These are phyloP conservation scores for Clupea harengus DNA, from an alignment of 2,113 vertebrate species.

Conservation along the genomic window DNA sequence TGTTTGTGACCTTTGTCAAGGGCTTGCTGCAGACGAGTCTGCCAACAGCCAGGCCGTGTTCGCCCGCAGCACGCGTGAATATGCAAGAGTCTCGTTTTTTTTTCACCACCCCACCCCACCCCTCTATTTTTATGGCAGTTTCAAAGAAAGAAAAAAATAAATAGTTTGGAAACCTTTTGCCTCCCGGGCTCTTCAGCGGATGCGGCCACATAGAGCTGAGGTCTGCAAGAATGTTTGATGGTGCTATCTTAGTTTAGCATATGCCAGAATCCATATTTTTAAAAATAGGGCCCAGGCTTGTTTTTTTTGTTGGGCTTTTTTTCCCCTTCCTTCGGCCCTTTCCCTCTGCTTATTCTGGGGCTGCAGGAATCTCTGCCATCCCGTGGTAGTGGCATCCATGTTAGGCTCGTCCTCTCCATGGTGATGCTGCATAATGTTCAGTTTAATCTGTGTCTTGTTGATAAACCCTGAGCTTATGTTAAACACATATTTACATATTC, in stretches of 20 bases:
- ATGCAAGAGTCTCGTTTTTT: conserved; percentile 72
- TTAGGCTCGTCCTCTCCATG: neutral
- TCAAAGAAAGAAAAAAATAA: conserved; percentile 62
- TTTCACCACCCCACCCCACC: neutral
- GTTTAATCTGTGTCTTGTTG: conserved; percentile 7
- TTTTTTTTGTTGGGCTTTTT: neutral
- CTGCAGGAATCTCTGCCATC: neutral
- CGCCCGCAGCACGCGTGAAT: conserved; percentile 68
- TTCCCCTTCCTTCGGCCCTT: neutral
- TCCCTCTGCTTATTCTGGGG: neutral
- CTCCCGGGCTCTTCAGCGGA: conserved; percentile 56
- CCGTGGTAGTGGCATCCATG: neutral
- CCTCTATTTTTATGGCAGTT: conserved; percentile 47
- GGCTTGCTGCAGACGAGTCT: conserved; percentile 79
- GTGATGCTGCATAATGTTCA: neutral
- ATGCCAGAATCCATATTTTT: conserved; percentile 61
- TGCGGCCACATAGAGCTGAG: conserved; percentile 59
- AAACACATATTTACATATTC: neutral
- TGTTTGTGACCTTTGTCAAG: conserved; percentile 96
- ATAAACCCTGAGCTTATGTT: conserved; percentile 9
- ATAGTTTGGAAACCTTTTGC: conserved; percentile 76
- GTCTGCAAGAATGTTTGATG: conserved; percentile 61
- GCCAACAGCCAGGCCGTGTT: conserved; percentile 55
- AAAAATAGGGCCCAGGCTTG: conserved; percentile 23
- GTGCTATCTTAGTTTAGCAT: conserved; percentile 61